phyloP scores from a whole-genome alignment of 2,113 vertebrate genomes.

The Chunga burmeisteri region DNA sequence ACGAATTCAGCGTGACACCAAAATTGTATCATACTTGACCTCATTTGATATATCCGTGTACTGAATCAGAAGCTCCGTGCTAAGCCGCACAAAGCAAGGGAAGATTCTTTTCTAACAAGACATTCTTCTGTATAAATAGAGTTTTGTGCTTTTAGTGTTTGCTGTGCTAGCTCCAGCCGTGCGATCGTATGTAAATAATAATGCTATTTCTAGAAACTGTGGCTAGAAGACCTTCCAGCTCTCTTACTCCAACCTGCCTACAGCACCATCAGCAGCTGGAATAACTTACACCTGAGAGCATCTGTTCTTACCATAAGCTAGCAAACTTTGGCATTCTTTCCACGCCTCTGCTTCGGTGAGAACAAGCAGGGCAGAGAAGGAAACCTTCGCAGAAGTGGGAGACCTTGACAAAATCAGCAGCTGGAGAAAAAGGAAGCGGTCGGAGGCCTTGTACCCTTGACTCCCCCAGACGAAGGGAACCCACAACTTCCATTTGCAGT shows the following conservation, averaged over 20 bases:
- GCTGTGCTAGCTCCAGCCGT: neutral
- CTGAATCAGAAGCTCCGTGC: neutral
- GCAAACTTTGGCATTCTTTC: neutral
- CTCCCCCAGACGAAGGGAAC: neutral
- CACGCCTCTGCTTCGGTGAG: neutral
- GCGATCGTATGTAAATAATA: neutral
- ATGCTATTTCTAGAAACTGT: neutral
- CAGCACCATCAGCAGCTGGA: neutral
- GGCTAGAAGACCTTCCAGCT: neutral
- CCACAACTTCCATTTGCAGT: conserved; percentile 14
- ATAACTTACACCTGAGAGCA: neutral
- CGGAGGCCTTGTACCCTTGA: neutral
- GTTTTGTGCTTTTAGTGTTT: neutral
- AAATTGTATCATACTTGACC: conserved; percentile 37
- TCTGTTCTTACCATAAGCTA: neutral
- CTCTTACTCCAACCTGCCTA: neutral
- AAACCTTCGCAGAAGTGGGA: neutral
- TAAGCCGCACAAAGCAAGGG: neutral
- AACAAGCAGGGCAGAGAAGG: neutral
- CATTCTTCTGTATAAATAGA: neutral
- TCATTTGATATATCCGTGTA: neutral
- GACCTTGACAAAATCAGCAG: neutral
- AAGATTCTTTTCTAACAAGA: neutral
- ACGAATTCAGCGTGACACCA: neutral
- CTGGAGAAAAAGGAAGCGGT: neutral